Base-by-base conservation (phyloP, 2,888 invertebrate species). In the Teleogryllus oceanicus region DNA sequence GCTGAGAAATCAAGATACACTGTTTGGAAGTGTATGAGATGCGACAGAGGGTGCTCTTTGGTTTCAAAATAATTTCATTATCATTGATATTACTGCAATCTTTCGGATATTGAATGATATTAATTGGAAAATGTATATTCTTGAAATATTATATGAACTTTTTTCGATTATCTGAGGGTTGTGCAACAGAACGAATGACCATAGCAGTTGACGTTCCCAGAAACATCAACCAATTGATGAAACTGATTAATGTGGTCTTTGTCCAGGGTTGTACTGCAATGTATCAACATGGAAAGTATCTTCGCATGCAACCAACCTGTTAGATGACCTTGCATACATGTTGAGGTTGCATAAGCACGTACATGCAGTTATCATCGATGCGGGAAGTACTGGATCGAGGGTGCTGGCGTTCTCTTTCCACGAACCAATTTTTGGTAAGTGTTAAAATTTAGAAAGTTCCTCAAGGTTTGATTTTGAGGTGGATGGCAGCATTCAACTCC, bases 371-470 rank as follows among this genome's bases (percentile, higher is more conserved):
- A 93, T 98, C 84, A 94, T 98, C 83, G 98, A 98, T 88, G 97
- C 97, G 8, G 97, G 98, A 2, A 97, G 96, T 80, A 97, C 97
- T 0, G 98, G 97, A 2, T 94, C 95, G 82, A 90, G 98, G 83
- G 92, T 95, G 37, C 88, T 95, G 82, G 94, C 94, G 10, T 96
- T 94, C 86, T 93, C 92, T 84, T 96, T 96, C 87, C 93, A 95
- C 85, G 92, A 93, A 84, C 93, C 94, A 83, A 20, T 80, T 62
- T 74, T 80, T 50, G 82, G 82, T 82, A 77, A 80, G 79, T 20
- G 20, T 24, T 51, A 20, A 49, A 20, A n/a, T 24, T 74, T 49
- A 50, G 1, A 18, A 21, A 37, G 20, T 2, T 51, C 5, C 20
- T 3, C 2, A 50, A 50, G 11, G 62, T 8, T 16, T 62, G 62